A percentile compares a stretch with the other conserved stretches of the same genome.
These are phyloP conservation scores for Tricholauxania praeusta DNA, from an alignment of 2,888 invertebrate genomes.

Conservation along the genomic window DNA sequence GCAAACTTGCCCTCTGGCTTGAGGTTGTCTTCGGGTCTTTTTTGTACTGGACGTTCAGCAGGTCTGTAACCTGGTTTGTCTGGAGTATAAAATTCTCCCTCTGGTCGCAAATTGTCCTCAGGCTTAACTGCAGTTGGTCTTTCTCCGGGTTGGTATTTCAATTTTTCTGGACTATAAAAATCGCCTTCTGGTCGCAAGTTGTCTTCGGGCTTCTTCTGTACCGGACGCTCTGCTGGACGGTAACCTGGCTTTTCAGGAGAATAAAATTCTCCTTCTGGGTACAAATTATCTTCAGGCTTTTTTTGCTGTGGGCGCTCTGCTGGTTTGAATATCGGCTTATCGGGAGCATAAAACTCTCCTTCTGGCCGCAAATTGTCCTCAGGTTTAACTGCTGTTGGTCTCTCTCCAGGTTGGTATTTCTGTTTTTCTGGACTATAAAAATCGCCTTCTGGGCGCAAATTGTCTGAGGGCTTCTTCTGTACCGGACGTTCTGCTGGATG, in stretches of 20 bases:
- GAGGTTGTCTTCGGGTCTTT: constrained; percentile 50
- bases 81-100: constrained; percentile 68
- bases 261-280: constrained; percentile 70
- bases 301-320: constrained; percentile 51
- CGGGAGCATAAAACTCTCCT: constrained; percentile 67
- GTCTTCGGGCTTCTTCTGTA: constrained; percentile 68
- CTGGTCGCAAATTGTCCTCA: constrained; percentile 68
- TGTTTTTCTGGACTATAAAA: constrained; percentile 64
- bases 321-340: constrained; percentile 43
- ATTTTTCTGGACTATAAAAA: constrained; percentile 70
- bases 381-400: constrained; percentile 67
- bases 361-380: constrained; percentile 70
- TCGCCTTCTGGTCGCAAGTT: constrained; percentile 70
- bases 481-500: constrained; percentile 64
- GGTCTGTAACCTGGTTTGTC: constrained; percentile 61
- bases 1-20: constrained; percentile 72
- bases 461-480: constrained; percentile 66
- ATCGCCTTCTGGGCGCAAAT: constrained; percentile 69
- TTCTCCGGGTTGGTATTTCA: too few relatives aligned
- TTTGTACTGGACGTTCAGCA: constrained; percentile 60
- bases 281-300: constrained; percentile 70
- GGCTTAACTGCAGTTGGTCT: constrained; percentile 66
- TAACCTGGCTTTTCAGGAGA: constrained; percentile 65
- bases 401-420: constrained; percentile 60
- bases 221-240: constrained; percentile 54